Base-by-base conservation (phyloP, 1,140 invertebrate species). In the Drosophila kanapiae region DNA sequence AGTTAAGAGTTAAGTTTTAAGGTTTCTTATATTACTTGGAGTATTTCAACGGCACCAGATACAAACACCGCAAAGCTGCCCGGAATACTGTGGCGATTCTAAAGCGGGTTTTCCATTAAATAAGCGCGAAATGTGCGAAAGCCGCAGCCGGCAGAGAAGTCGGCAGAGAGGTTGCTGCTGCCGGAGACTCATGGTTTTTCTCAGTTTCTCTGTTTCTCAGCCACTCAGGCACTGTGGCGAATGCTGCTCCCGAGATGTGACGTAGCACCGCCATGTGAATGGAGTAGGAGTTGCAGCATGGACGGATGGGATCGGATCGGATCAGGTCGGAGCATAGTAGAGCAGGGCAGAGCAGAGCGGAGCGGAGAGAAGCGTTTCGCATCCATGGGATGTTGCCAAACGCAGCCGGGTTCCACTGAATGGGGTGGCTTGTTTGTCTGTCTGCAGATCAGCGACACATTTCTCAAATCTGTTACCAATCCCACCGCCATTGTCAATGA, bases 41-140 rank as follows among this genome's bases (percentile, higher is more conserved):
- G 75, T 87, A 78, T 61, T 90, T 80, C 85, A 90, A 90, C 85
- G 85, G 85, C 85, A 91, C 85, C 40, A 71, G 90, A 81, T 91
- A 79, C 82, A 77, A 92, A 82, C 91, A 78, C 91, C 82, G 68
- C 80, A 47, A 88, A 91, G 84, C 78, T 92, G 86, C 83, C 86
- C 91, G 91, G 90, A 92, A 92, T 92, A 92, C 91, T 92, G 91
- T 92, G 85, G 75, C 84, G 64, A 92, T 92, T 92, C 91, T 91
- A 78, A 84, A 75, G 72, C 71, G 76, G 82, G 79, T 92, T 92
- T 54, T 83, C 82, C 79, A 91, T 92, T 92, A 90, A 84, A 68
- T 84, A 80, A 80, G 72, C 82, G 83, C 88, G 75, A 80, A 71
- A 69, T 77, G 54, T 62, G 75, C 79, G 45, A 74, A 68, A 70